A percentile compares a stretch with the other conserved stretches of the same genome.
phyloP scores from a whole-genome alignment of 2,888 invertebrate genomes.

The Dendrolimus pini region DNA sequence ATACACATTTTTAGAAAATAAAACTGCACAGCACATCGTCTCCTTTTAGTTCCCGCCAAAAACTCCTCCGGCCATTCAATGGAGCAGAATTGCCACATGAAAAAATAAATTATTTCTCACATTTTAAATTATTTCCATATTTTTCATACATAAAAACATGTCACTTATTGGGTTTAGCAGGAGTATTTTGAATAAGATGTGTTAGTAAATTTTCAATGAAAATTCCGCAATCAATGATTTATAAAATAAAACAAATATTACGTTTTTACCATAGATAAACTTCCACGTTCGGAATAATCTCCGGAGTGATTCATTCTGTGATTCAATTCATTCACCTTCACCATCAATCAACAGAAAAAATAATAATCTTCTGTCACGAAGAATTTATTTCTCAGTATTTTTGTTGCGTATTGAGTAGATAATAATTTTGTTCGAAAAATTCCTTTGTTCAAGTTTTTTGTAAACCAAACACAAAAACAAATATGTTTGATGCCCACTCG shows the following conservation, averaged over 20 bases:
- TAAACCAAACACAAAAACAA: constrained; percentile 29
- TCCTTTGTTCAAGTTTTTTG: constrained; percentile 43
- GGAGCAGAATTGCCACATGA: no score
- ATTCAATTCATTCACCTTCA: constrained; percentile 24
- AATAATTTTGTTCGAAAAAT: constrained; percentile 41
- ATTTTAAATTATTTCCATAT: neutral
- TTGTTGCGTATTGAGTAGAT: constrained; percentile 52
- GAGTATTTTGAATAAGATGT: no score
- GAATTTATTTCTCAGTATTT: constrained; percentile 56
- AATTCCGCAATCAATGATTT: no score
- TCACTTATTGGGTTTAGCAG: constrained; percentile 1
- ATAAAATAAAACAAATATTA: no score
- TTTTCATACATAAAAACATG: constrained; percentile 1
- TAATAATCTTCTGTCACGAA: constrained; percentile 46
- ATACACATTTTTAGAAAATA: no score
- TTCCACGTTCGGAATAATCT: neutral
- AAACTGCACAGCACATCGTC: no score
- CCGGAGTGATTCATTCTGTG: constrained; percentile 9
- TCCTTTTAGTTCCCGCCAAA: no score
- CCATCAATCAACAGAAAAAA: constrained; percentile 37
- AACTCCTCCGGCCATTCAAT: no score
- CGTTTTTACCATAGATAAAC: neutral
- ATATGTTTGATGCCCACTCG: constrained; percentile 37
- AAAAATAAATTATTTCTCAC: no score
- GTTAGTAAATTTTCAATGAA: no score